Base-by-base conservation (phyloP, 2,888 invertebrate species). In the Labia minor region DNA sequence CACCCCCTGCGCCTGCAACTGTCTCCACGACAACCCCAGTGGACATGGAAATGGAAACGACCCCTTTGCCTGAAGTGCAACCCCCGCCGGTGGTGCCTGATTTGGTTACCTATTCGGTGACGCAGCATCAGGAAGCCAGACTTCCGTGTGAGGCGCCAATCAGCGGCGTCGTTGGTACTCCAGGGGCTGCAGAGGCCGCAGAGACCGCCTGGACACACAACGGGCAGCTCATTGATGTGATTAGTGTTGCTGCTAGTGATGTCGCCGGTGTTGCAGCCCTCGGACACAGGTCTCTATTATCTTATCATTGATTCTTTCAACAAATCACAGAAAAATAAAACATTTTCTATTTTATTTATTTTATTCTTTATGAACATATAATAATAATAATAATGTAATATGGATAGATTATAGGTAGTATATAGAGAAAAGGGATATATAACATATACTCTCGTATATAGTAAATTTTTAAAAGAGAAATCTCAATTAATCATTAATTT, bases 261-360 rank as follows among this genome's bases (percentile, higher is more conserved):
- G 11, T 61, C 49, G 63, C 37, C 26, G 1, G 64, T 62, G 1
- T 63, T 19, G n/a, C 63, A 61, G 18, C 64, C 18, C 61, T 65
- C n/a, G 68, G 67, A 10, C 68, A 69, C 64, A 63, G 68, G 20
- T 68, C n/a, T n/a, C n/a, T n/a, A n/a, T n/a, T n/a, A n/a, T n/a
- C n/a, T n/a, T n/a, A n/a, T n/a, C n/a, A n/a, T n/a, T n/a, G n/a
- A n/a, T n/a, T n/a, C n/a, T n/a, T n/a, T n/a, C n/a, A n/a, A n/a
- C n/a, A n/a, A n/a, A n/a, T n/a, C n/a, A n/a, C n/a, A n/a, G n/a
- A n/a, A n/a, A n/a, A n/a, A n/a, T n/a, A n/a, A n/a, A n/a, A n/a
- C n/a, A n/a, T n/a, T n/a, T n/a, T n/a, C n/a, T n/a, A n/a, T n/a
- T n/a, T n/a, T n/a, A n/a, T n/a, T n/a, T n/a, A n/a, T n/a, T n/a